These are phyloP conservation scores for Cotesia chilonis DNA, from an alignment of 1,140 invertebrate genomes.

Conservation along the genomic window DNA sequence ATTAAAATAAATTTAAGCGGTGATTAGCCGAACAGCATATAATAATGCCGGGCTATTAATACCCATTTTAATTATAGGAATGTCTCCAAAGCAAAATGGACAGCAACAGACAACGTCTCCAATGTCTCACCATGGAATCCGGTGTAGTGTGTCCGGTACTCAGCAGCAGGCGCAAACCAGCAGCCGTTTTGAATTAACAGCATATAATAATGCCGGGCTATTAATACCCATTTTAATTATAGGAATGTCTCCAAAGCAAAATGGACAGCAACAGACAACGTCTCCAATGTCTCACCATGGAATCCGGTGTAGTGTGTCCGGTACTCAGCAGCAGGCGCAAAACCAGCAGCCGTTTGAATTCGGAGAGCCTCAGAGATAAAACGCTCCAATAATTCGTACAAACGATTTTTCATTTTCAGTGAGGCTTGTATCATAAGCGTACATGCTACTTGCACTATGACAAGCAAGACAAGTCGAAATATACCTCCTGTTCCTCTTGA, in stretches of 20 bases:
- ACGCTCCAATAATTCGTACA: slow-evolving; percentile 43
- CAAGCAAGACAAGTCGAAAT: too few species aligned
- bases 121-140: slow-evolving; percentile 53
- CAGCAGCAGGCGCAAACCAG: slow-evolving; percentile 53
- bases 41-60: neutral
- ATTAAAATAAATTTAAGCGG: too few species aligned
- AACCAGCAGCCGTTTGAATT: slow-evolving; percentile 57
- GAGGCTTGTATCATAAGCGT: neutral
- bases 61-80: slow-evolving; percentile 48
- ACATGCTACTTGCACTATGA: neutral
- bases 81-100: slow-evolving; percentile 63
- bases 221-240: slow-evolving; percentile 28
- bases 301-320: slow-evolving; percentile 57
- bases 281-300: slow-evolving; percentile 52
- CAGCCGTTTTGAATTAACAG: slow-evolving; percentile 51
- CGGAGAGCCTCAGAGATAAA: slow-evolving; percentile 63
- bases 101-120: slow-evolving; percentile 44
- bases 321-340: slow-evolving; percentile 52
- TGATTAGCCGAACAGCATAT: neutral
- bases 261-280: slow-evolving; percentile 49
- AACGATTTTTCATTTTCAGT: neutral
- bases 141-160: slow-evolving; percentile 57
- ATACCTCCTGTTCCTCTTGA: too few species aligned
- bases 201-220: neutral
- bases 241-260: slow-evolving; percentile 65